Evolutionary conservation across 2,888 invertebrate species (phyloP), one percentile per base, ranked within the genome.

Genomic region (Nomada lathburiana): DNA sequence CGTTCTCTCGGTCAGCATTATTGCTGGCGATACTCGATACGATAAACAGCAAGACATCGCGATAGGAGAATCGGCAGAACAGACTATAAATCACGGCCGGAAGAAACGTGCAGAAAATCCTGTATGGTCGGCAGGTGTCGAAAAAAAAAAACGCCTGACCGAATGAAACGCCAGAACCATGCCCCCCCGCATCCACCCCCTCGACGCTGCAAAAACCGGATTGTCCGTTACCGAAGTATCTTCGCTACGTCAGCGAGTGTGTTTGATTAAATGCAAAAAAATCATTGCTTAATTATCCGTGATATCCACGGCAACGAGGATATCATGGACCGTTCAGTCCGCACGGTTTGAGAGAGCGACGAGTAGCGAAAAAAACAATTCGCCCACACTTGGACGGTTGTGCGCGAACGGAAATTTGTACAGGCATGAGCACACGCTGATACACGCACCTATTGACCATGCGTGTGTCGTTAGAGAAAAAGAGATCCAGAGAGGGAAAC

Each of bases 211-310:
- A 59, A 80, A 76, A 83, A 83, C 65, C 29, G 62, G 71, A 79
- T 86, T 81, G 79, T 83, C 76, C 68, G 72, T 36, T 36, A 74
- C 62, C 68, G 81, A 74, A 77, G 76, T 79, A 70, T 76, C 80
- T 62, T 36, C 76, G 60, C 68, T 65, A 79, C 77, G 79, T 82
- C 76, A 77, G 76, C 73, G 62, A 65, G 82, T 78, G 82, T 77
- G 83, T 81, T 86, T 79, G 86, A 87, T 88, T 81, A 89, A 89
- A 86, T 80, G 70, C 79, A 69, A 85, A 86, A 62, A 82, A 84
- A 80, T 62, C 83, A 80, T 81, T 81, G 89, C 82, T 89, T 87
- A 88, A 88, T 89, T 89, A 86, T 84, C 86, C 87, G 85, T 80
- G 81, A 87, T 88, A 88, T 85, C 82, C 81, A 82, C 62, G 77